These are phyloP conservation scores for Thunnus thynnus DNA, from an alignment of 2,113 vertebrate species.

Conservation along the genomic window DNA sequence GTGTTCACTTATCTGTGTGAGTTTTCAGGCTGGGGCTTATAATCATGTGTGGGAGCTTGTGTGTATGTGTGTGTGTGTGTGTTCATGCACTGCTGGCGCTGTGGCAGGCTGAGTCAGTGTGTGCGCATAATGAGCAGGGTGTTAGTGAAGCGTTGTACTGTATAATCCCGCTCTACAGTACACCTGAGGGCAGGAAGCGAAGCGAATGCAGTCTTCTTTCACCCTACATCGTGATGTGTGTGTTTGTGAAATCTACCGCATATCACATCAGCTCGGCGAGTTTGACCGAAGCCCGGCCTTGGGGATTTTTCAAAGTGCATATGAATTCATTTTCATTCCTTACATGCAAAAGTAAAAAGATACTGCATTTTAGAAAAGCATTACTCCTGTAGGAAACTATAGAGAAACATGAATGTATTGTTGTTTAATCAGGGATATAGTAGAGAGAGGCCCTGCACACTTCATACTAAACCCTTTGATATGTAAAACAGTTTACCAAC, in stretches of 20 bases:
- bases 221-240: conserved; percentile 1
- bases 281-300: conserved; percentile 27
- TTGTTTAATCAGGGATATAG: not conserved
- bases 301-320: conserved; percentile 23
- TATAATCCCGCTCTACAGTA: conserved; percentile 62
- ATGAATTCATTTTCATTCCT: conserved; percentile 23
- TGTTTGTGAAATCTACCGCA: conserved; percentile 9
- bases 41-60: conserved; percentile 50
- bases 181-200: conserved; percentile 73
- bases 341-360: conserved; percentile 11
- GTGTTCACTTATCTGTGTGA: conserved; percentile 19
- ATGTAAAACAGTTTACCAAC: not conserved
- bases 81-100: conserved; percentile 42
- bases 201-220: conserved; percentile 48
- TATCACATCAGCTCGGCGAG: conserved; percentile 25
- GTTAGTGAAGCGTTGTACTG: conserved; percentile 67
- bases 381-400: not conserved
- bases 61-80: conserved; percentile 35
- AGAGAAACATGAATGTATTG: not conserved
- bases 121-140: conserved; percentile 65
- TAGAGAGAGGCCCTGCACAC: not conserved
- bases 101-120: conserved; percentile 65
- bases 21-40: conserved; percentile 44
- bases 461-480: not conserved
- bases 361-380: not conserved